Percentiles rank a stretch among this genome's conserved stretches.
Evolutionary conservation across 2,888 invertebrate genomes (phyloP).

Genomic region (Actias luna): DNA sequence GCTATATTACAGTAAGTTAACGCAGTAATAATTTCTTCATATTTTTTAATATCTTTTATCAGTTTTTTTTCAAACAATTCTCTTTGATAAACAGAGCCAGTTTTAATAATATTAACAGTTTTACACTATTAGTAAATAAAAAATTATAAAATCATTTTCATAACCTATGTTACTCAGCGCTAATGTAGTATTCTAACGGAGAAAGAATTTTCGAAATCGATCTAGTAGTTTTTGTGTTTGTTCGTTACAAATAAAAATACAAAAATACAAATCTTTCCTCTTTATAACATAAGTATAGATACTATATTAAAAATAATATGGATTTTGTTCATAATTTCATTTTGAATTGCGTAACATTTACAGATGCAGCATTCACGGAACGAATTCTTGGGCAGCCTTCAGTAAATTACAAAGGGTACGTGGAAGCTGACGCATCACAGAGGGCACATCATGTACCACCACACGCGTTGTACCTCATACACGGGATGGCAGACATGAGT

Average conservation of each 20-base stretch:
- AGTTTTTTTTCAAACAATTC: background rate
- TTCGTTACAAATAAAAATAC: too few relatives aligned
- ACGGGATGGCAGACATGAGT: constrained; percentile 95
- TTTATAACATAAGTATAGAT: too few relatives aligned
- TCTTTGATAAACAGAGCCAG: too few relatives aligned
- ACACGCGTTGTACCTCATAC: constrained; percentile 93
- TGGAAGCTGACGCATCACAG: constrained; percentile 94
- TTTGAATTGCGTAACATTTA: constrained; percentile 21
- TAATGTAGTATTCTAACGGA: too few relatives aligned
- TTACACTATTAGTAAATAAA: too few relatives aligned
- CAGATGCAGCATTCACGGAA: constrained; percentile 98
- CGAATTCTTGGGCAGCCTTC: constrained; percentile 93
- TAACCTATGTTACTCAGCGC: too few relatives aligned
- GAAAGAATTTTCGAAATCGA: too few relatives aligned
- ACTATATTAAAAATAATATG: too few relatives aligned
- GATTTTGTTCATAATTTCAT: background rate
- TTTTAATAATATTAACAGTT: too few relatives aligned
- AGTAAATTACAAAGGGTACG: constrained; percentile 94
- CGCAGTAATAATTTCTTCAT: background rate
- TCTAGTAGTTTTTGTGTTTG: too few relatives aligned
- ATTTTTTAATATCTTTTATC: background rate
- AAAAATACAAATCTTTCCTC: too few relatives aligned
- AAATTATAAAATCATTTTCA: too few relatives aligned
- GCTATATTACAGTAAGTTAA: constrained; percentile 93
- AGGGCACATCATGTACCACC: constrained; percentile 93